These are phyloP conservation scores for Callimorpha dominula DNA, from an alignment of 2,888 invertebrate species.

Conservation along the genomic window DNA sequence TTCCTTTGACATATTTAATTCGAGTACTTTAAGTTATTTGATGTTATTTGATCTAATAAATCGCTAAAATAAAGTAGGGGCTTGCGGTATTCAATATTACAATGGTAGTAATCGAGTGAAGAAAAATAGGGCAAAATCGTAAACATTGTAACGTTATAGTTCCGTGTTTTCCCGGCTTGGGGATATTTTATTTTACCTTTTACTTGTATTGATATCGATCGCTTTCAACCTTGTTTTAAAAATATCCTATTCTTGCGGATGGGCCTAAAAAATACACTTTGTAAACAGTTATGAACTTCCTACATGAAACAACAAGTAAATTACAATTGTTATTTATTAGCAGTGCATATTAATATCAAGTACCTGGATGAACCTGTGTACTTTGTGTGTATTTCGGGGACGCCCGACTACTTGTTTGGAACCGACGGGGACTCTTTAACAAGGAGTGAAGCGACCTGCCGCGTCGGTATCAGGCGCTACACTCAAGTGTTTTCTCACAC, in stretches of 20 bases:
- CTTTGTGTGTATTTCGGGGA: too few relatives aligned
- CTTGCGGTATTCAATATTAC: constrained; percentile 52
- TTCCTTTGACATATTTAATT: constrained; percentile 14
- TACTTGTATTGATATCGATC: not conserved
- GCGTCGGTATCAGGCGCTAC: not conserved
- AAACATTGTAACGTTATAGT: constrained; percentile 64
- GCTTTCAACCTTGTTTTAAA: not conserved
- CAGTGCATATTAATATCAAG: not conserved
- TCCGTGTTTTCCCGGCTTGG: constrained; percentile 38
- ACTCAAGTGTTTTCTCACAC: not conserved
- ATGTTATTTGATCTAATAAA: constrained; percentile 60
- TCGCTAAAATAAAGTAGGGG: constrained; percentile 60
- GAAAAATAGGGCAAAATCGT: constrained; percentile 64
- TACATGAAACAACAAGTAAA: too few relatives aligned
- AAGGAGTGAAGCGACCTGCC: not conserved
- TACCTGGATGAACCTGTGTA: too few relatives aligned
- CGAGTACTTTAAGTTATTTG: constrained; percentile 1
- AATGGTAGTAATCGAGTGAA: constrained; percentile 57
- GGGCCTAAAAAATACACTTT: not conserved
- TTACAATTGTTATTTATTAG: not conserved
- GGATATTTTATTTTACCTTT: constrained; percentile 30
- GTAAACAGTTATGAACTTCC: not conserved
- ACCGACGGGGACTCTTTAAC: not conserved
- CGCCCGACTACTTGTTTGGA: not conserved
- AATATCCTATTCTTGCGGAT: not conserved